Base-by-base conservation (phyloP, 2,888 invertebrate species). In the Agrotis ipsilon region DNA sequence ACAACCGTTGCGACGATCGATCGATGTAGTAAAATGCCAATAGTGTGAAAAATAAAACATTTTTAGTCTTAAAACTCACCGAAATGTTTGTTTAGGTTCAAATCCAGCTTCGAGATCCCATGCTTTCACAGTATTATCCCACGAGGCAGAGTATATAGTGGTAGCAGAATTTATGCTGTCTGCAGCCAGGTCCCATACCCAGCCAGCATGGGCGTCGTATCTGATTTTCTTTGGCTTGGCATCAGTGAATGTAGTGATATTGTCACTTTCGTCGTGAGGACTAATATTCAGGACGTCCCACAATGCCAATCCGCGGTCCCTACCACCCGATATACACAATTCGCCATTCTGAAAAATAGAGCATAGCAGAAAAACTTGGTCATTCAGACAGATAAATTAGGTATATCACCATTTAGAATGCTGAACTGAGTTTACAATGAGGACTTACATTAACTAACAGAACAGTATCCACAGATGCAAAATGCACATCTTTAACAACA, bases 181-280 rank as follows among this genome's bases (percentile, higher is more conserved):
- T 24, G 96, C 91, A 6, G 97, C 95, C 43, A 97, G 88, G 80
- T 96, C 97, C 97, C 97, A 97, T 14, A 97, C 96, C 97, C 97
- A 97, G 54, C 97, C 97, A 0, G 94, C 90, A 81, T 97, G 97
- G 2, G 97, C 97, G 84, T 95, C 93, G 63, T 91, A 89, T 54
- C 89, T 90, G 49, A 94, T 90, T 68, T 92, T 88, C 59, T 87
- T 90, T 18, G 95, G 94, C 70, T 91, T 92, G 14, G 91, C 84
- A 51, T 91, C 89, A 39, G 88, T 87, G 39, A 90, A 81, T 27
- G 90, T 84, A 46, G 89, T 88, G 14, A 88, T 78, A 65, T 88
- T 87, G 68, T 90, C 90, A 79, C 86, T 86, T 60, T 88, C 81
- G 24, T 90, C 85, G 60, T 91, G 87, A 57, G 90, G 86, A 83